These are phyloP conservation scores for Chaenocephalus aceratus DNA, from an alignment of 2,113 vertebrate genomes.

Conservation along the genomic window DNA sequence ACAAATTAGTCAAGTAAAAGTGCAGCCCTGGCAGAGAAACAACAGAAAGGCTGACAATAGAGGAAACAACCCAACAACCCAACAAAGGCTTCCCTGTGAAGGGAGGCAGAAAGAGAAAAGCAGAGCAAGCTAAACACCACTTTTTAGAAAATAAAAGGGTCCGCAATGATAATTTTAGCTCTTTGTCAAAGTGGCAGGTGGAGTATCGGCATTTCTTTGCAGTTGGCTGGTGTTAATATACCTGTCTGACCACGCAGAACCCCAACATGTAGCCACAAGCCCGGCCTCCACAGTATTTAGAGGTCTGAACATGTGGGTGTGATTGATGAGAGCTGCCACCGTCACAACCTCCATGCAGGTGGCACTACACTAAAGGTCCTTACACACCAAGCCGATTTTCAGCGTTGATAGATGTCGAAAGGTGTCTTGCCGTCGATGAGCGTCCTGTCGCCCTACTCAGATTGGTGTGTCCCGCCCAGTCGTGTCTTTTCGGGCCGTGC, in stretches of 20 bases:
- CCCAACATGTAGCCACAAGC: conserved; percentile 41
- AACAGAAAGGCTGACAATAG: conserved; percentile 58
- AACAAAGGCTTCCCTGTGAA: conserved; percentile 47
- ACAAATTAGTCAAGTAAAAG: conserved; percentile 36
- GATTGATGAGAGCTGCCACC: conserved; percentile 59
- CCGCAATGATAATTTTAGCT: conserved; percentile 27
- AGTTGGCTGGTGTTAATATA: conserved; percentile 31
- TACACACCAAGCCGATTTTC: no score
- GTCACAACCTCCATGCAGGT: conserved; percentile 26
- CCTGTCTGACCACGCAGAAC: conserved; percentile 16
- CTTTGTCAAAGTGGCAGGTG: conserved; percentile 27
- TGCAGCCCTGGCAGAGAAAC: conserved; percentile 34
- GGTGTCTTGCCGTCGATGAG: no score
- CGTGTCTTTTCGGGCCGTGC: no score
- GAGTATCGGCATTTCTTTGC: conserved; percentile 1
- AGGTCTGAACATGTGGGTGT: conserved; percentile 43
- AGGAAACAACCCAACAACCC: conserved; percentile 40
- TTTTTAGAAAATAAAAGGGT: conserved; percentile 38
- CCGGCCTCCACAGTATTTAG: conserved; percentile 44
- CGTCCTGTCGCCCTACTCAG: no score
- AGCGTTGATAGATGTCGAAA: no score
- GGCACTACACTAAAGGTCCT: neutral
- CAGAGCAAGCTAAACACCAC: conserved; percentile 49
- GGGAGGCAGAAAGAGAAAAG: conserved; percentile 44
- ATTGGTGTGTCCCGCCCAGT: no score